These are phyloP conservation scores for Anabas testudineus DNA, from an alignment of 2,797 vertebrate genomes.

Conservation along the genomic window DNA sequence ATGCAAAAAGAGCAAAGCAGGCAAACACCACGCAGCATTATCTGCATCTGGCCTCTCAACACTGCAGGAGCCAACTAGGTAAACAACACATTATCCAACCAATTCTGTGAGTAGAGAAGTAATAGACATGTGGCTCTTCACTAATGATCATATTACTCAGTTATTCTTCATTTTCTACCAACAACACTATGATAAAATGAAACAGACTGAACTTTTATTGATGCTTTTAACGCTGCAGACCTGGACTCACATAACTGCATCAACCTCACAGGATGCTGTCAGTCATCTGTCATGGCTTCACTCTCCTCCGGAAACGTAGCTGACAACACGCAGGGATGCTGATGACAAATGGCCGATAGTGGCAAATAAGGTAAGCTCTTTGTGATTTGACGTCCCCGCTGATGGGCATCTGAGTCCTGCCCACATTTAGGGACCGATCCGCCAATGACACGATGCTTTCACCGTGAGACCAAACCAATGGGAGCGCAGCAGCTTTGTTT, in stretches of 20 bases:
- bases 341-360: conserved; percentile 29
- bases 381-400: conserved; percentile 47
- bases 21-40: conserved; percentile 50
- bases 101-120: neutral
- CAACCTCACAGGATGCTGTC: neutral
- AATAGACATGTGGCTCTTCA: neutral
- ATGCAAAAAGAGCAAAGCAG: conserved; percentile 81
- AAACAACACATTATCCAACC: conserved; percentile 58
- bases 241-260: neutral
- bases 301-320: neutral
- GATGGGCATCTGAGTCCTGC: conserved; percentile 35
- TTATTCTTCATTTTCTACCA: too few species aligned
- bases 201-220: too few species aligned
- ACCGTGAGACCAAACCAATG: conserved; percentile 58
- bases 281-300: neutral
- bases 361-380: conserved; percentile 22
- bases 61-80: conserved; percentile 58
- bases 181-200: too few species aligned
- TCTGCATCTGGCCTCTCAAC: conserved; percentile 60
- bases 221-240: neutral
- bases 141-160: neutral
- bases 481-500: conserved; percentile 30
- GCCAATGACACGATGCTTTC: conserved; percentile 56
- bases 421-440: conserved; percentile 10
- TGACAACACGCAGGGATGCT: neutral